Conservation (phyloP, 2,888 invertebrate species). For the Ptilodon capucinus region DNA sequence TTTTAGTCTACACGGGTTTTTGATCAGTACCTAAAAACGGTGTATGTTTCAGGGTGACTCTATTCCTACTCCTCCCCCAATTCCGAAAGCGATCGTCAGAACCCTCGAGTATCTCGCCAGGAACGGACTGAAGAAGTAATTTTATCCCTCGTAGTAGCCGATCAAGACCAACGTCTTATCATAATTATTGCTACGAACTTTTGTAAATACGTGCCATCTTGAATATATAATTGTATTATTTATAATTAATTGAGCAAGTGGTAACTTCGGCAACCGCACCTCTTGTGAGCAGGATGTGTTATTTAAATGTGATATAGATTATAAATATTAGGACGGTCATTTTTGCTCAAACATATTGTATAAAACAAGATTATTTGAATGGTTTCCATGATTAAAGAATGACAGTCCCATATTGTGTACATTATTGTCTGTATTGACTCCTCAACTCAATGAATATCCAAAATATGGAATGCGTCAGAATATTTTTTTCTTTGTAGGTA, state of each 20-base stretch:
- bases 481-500: too few relatives aligned
- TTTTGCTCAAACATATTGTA: conserved; percentile 1
- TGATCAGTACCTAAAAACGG: background rate
- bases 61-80: conserved; percentile 77
- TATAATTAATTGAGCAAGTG: background rate
- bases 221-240: conserved; percentile 9
- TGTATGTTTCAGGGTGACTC: conserved; percentile 55
- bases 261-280: background rate
- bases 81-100: conserved; percentile 75
- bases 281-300: conserved; percentile 7
- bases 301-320: conserved; percentile 11
- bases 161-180: conserved; percentile 3
- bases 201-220: conserved; percentile 10
- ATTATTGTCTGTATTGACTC: conserved; percentile 2
- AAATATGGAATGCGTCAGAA: conserved; percentile 2
- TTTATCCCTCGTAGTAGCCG: background rate
- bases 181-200: conserved; percentile 1
- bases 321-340: conserved; percentile 3
- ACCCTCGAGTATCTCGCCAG: conserved; percentile 59
- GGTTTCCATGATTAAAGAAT: conserved; percentile 23
- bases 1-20: background rate
- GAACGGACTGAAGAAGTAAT: conserved; percentile 33
- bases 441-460: too few relatives aligned
- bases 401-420: conserved; percentile 11
- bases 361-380: conserved; percentile 11